Conservation (phyloP, 2,797 vertebrate species). For the Etheostoma perlongum region DNA sequence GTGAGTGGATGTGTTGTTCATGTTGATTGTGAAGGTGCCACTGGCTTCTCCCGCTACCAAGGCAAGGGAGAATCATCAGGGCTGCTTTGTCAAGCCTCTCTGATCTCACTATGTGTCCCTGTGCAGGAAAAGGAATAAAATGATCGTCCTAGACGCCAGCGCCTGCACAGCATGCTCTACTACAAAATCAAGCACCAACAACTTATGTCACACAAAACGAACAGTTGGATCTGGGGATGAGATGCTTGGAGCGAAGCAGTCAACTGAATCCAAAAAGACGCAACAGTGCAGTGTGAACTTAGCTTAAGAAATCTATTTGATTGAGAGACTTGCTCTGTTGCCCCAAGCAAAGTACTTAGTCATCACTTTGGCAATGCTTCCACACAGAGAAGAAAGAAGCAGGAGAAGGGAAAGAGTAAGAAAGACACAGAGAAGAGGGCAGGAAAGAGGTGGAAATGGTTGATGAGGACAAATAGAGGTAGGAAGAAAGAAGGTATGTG, state of each 20-base stretch:
- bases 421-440: constrained; percentile 44
- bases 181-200: constrained; percentile 54
- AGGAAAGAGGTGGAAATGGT: constrained; percentile 48
- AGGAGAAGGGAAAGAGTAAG: constrained; percentile 32
- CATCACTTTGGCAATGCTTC: constrained; percentile 72
- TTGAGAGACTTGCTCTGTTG: constrained; percentile 64
- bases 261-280: constrained; percentile 72
- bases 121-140: constrained; percentile 42
- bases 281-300: constrained; percentile 66
- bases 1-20: constrained; percentile 15
- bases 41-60: constrained; percentile 27
- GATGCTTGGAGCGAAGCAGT: constrained; percentile 64
- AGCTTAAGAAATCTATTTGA: constrained; percentile 73
- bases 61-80: constrained; percentile 36
- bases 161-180: constrained; percentile 45
- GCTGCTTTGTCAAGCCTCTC: constrained; percentile 47
- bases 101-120: constrained; percentile 52
- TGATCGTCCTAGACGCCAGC: constrained; percentile 39
- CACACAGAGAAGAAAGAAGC: constrained; percentile 48
- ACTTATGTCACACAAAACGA: constrained; percentile 52
- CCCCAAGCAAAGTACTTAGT: constrained; percentile 70
- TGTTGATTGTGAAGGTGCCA: constrained; percentile 41
- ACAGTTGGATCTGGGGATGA: constrained; percentile 61
- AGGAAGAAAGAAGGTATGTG: constrained; percentile 35
- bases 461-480: constrained; percentile 63